Base-by-base conservation (phyloP, 1,140 invertebrate species). In the Lordiphosa stackelbergi region DNA sequence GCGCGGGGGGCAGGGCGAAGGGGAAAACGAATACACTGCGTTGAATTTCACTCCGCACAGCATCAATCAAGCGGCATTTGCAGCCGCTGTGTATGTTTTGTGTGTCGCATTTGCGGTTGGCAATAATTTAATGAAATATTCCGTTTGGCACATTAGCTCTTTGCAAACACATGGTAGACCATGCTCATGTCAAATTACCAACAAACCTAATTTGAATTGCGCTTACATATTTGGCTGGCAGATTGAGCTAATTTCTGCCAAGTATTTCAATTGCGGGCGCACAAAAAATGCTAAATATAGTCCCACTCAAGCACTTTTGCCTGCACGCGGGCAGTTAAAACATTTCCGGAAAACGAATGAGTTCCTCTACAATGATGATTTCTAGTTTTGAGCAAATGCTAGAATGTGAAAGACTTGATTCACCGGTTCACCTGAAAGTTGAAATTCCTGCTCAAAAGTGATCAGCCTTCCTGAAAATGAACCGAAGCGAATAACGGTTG, bases 101-200 rank as follows among this genome's bases (percentile, higher is more conserved):
- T 53, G 22, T 41, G 38, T n/a, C 28, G 36, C 40, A 35, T 48
- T 53, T 68, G 69, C 34, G 65, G 65, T 74, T 70, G 40, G 42
- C 54, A 47, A 74, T 74, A 79, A 81, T 81, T 79, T 71, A 63
- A 79, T 79, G 62, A 66, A 79, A 81, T 79, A 81, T 79, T 74
- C 66, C 60, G 57, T 79, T 74, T 74, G 74, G 51, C 57, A 51
- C 61, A 53, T 63, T 54, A 49, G 49, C 70, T 66, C 49, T 36
- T 40, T 46, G 37, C 24, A 42, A 66, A 35, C 46, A 48, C 43
- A 16, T 57, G 36, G 10, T 43, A 10, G 51, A n/a, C 7, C 47
- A 8, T 40, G 42, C 47, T 8, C 48, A 40, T 37, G 19, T 19
- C 53, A 53, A 51, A 66, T 64, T 43, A 41, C 41, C 37, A 40